Percentiles rank a stretch among this genome's conserved stretches.
phyloP scores from a whole-genome alignment of 2,888 invertebrate species.

The Trachelus tabidus region DNA sequence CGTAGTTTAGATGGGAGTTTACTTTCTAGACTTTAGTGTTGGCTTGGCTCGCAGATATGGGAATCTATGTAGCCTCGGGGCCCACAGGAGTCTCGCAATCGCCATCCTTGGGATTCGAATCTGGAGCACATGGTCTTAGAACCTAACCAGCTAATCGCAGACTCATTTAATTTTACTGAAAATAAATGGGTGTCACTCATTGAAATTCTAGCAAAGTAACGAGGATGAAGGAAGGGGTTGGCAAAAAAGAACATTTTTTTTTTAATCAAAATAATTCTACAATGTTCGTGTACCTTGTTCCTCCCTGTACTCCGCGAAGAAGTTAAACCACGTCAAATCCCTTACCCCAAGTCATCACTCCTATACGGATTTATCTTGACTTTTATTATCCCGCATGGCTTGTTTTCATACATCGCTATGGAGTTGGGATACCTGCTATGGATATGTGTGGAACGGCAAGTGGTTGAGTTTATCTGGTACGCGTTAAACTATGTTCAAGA shows the following conservation, averaged over 20 bases:
- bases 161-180: slow-evolving; percentile 30
- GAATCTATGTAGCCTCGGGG: slow-evolving; percentile 51
- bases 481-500: neutral
- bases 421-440: neutral
- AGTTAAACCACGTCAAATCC: neutral
- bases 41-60: slow-evolving; percentile 52
- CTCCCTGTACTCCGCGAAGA: neutral
- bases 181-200: slow-evolving; percentile 14
- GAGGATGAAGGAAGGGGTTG: neutral
- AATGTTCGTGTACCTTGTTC: neutral
- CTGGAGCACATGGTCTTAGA: slow-evolving; percentile 50
- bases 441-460: neutral
- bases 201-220: neutral
- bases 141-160: slow-evolving; percentile 17
- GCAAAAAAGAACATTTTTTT: neutral
- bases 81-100: slow-evolving; percentile 51
- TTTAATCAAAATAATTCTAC: neutral
- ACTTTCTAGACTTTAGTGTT: slow-evolving; percentile 30
- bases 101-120: slow-evolving; percentile 57
- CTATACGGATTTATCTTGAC: neutral
- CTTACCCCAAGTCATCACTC: neutral
- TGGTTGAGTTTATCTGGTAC: neutral
- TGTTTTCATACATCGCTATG: no score
- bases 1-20: slow-evolving; percentile 37
- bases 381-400: no score